Evolutionary conservation across 2,113 vertebrate species (phyloP), one percentile per base, ranked within the genome.

Genomic region (Euleptes europaea): DNA sequence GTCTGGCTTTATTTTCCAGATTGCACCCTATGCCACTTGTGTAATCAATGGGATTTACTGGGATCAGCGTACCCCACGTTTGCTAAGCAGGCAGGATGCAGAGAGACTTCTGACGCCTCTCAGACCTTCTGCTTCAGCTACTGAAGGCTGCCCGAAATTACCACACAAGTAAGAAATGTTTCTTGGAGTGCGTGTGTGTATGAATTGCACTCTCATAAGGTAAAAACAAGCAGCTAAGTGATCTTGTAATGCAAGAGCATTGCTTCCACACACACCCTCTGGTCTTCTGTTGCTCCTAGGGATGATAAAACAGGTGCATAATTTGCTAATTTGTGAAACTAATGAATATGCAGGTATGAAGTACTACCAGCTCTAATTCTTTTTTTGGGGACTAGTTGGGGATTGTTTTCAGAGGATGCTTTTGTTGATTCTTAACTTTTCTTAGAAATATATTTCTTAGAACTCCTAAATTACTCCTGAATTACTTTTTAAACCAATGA

Each of bases 31-130:
- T 83, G 98, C 98, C 49, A 98, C 97, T 69, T 99, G 99, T 81
- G 95, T 99, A 89, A 97, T 99, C 89, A 99, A 99, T n/a, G 98
- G 99, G 6, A 99, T 99, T 85, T 99, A 99, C 92, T 99, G 99
- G 98, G 98, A 99, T 28, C 97, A 96, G 67, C 94, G 98, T 31
- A 98, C 97, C 12, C 99, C 99, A 26, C 97, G 98, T 60, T 95
- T 99, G 31, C 95, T 99, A 35, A 96, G 94, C 21, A 95, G 98
- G 14, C 93, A 96, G 26, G 98, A 99, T 42, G 96, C 97, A 65
- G 97, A 98, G 87, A 97, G 94, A 83, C 97, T 99, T 44, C 94
- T 99, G 60, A 92, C 93, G 78, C 97, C 97, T 1, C 54, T 95
- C 74, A 97, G 94, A 75, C 78, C 89, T 79, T 70, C 91, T 0